Evolutionary conservation across 2,797 vertebrate genomes (phyloP), one percentile per base, ranked within the genome.

Genomic region (Danio tinwini): DNA sequence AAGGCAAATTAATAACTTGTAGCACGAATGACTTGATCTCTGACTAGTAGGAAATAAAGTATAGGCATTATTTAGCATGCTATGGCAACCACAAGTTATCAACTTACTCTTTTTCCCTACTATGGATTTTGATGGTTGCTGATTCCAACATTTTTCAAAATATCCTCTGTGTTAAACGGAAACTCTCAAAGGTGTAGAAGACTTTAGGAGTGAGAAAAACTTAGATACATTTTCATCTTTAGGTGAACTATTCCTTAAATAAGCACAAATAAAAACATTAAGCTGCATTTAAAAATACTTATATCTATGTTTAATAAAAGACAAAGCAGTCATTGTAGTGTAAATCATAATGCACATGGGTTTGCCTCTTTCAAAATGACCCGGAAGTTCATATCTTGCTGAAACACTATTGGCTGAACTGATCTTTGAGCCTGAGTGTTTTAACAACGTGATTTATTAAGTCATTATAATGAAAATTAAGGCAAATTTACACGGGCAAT

Each of bases 301-400:
- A 37, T 0, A 45, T 67, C 1, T 37, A 9, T 0, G n/a, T 17
- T 56, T 13, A 56, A 45, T 56, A 2, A 16, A 29, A 56, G 19
- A 12, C 6, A 13, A 55, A 65, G 11, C 1, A 55, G 45, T 45
- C 42, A 47, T 1, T 56, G 16, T 39, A 67, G 62, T 14, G 14
- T 8, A 21, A 11, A 39, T 17, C 21, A 7, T n/a, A 56, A 9
- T 17, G 17, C 64, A 47, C 63, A 71, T 7, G 29, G n/a, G 47
- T 19, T 42, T 21, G 0, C 44, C 7, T 69, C n/a, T 45, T 45
- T 69, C 47, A 73, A 61, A 55, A 29, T 53, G 6, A 78, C 67
- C 67, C 67, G 76, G 76, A 79, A 79, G 76, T 71, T 53, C 65
- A 53, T 17, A 17, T 62, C 37, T 29, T 50, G 3, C 8, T 62